These are phyloP conservation scores for Pangasius mekongensis DNA, from an alignment of 2,797 vertebrate species.

Conservation along the genomic window DNA sequence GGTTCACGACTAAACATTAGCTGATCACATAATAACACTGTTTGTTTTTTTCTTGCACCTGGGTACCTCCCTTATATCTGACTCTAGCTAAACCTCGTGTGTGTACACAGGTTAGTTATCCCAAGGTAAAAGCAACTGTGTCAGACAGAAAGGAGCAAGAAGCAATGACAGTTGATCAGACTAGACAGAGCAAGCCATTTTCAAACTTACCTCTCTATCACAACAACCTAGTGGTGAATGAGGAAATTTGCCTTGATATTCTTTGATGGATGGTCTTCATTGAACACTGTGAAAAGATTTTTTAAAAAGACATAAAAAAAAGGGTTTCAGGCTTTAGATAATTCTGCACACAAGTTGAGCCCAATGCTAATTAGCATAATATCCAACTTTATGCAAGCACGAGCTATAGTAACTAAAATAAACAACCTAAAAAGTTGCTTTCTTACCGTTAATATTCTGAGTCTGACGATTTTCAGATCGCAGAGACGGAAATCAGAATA, in stretches of 20 bases:
- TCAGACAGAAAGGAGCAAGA: neutral
- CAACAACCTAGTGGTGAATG: conserved; percentile 24
- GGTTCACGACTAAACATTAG: neutral
- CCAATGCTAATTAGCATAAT: neutral
- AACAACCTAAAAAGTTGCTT: neutral
- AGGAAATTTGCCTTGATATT: conserved; percentile 23
- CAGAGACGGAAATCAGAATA: conserved; percentile 56
- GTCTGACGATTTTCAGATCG: conserved; percentile 47
- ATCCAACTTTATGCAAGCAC: neutral
- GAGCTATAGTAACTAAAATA: neutral
- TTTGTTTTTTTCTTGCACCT: neutral
- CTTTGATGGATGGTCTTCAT: conserved; percentile 34
- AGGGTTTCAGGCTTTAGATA: neutral
- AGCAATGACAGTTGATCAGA: neutral
- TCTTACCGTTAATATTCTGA: conserved; percentile 60
- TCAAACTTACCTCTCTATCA: conserved; percentile 35
- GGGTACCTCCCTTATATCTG: neutral
- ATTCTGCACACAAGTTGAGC: neutral
- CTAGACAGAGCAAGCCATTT: neutral
- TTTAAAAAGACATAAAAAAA: neutral
- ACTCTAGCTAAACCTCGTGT: neutral
- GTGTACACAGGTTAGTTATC: neutral
- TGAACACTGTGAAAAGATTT: conserved; percentile 4
- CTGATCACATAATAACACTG: neutral
- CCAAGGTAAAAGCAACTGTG: neutral